Evolutionary conservation across 2,888 invertebrate species (phyloP).

Genomic region (Protodeltote pygarga): DNA sequence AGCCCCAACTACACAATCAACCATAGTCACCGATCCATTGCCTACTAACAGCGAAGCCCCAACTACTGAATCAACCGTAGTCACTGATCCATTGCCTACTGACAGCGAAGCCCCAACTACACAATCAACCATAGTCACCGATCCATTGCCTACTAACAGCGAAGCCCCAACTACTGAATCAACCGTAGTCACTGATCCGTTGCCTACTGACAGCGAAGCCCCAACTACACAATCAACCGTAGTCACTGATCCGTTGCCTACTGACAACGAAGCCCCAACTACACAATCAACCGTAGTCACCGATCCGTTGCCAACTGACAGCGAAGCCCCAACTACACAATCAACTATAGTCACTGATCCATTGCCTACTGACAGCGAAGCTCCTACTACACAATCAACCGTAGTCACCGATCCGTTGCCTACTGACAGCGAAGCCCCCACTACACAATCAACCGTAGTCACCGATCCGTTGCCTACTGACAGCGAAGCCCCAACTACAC

Average conservation of each 20-base stretch:
- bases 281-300: constrained; percentile 4
- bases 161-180: constrained; percentile 3
- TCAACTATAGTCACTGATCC: background rate
- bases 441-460: background rate
- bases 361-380: background rate
- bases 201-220: background rate
- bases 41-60: background rate
- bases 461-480: background rate
- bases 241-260: background rate
- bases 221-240: constrained; percentile 6
- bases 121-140: background rate
- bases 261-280: no score
- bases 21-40: background rate
- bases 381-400: background rate
- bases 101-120: background rate
- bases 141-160: background rate
- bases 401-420: background rate
- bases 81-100: background rate
- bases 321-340: constrained; percentile 12
- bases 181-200: background rate
- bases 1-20: constrained; percentile 8
- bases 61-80: background rate
- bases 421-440: background rate
- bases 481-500: background rate
- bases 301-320: no score